phyloP scores from a whole-genome alignment of 2,797 vertebrate species.

The Lates japonicus region DNA sequence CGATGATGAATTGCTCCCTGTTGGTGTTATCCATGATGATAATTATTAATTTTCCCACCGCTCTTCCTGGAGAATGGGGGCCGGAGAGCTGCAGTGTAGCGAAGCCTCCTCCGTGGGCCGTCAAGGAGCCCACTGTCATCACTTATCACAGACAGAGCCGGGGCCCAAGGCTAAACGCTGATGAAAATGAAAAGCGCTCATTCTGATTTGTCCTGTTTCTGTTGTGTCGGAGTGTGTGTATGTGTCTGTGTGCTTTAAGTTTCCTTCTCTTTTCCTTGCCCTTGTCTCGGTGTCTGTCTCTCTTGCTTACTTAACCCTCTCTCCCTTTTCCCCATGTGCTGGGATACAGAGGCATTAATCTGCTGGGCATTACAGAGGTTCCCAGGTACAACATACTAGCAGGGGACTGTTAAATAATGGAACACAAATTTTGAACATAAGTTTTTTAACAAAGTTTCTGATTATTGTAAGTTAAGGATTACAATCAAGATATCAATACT shows the following conservation, averaged over 20 bases:
- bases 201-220: constrained; percentile 73
- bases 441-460: neutral
- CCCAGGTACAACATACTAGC: neutral
- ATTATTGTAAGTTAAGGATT: neutral
- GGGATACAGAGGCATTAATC: neutral
- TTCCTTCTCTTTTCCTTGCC: constrained; percentile 11
- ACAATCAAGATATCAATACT: neutral
- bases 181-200: constrained; percentile 80
- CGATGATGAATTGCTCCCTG: constrained; percentile 97
- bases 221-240: constrained; percentile 42
- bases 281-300: neutral
- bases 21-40: constrained; percentile 94
- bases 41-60: constrained; percentile 96
- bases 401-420: neutral
- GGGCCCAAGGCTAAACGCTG: constrained; percentile 74
- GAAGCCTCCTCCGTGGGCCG: constrained; percentile 78
- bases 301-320: neutral
- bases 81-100: constrained; percentile 68
- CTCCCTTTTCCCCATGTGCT: neutral
- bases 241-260: constrained; percentile 30
- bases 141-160: constrained; percentile 81
- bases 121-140: constrained; percentile 78
- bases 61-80: constrained; percentile 66
- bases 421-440: neutral
- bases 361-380: neutral